Evolutionary conservation across 2,888 invertebrate species (phyloP).

Genomic region (Microctonus brassicae): DNA sequence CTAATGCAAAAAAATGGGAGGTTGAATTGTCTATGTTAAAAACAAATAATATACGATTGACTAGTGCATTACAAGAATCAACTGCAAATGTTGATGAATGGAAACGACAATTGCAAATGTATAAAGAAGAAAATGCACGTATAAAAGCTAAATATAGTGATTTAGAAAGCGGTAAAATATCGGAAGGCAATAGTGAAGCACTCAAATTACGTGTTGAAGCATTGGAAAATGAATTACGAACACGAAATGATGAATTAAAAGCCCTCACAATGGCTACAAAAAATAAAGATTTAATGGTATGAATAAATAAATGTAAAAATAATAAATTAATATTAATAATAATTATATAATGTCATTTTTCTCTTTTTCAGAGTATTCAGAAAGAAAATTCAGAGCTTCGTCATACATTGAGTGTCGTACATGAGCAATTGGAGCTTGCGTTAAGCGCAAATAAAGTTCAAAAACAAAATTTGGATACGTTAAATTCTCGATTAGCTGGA

Average conservation of each 20-base stretch:
- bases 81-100: slow-evolving; percentile 98
- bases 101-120: slow-evolving; percentile 95
- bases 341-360: slow-evolving; percentile 10
- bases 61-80: slow-evolving; percentile 94
- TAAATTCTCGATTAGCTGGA: slow-evolving; percentile 86
- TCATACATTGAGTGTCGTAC: slow-evolving; percentile 80
- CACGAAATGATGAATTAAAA: slow-evolving; percentile 87
- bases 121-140: slow-evolving; percentile 90
- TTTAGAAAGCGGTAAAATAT: slow-evolving; percentile 77
- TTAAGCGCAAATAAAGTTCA: slow-evolving; percentile 86
- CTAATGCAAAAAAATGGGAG: slow-evolving; percentile 99
- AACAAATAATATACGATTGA: slow-evolving; percentile 94
- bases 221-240: slow-evolving; percentile 84
- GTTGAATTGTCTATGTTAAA: slow-evolving; percentile 95
- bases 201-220: slow-evolving; percentile 86
- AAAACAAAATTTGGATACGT: slow-evolving; percentile 82
- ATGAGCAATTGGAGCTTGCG: slow-evolving; percentile 84
- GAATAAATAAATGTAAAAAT: slow-evolving; percentile 30
- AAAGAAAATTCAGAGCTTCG: slow-evolving; percentile 78
- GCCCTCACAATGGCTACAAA: slow-evolving; percentile 71
- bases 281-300: slow-evolving; percentile 66
- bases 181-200: slow-evolving; percentile 71
- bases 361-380: slow-evolving; percentile 70
- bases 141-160: slow-evolving; percentile 82
- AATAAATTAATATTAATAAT: not conserved